Base-by-base conservation (phyloP, 2,797 vertebrate genomes). In the Hephaestus fuliginosus region DNA sequence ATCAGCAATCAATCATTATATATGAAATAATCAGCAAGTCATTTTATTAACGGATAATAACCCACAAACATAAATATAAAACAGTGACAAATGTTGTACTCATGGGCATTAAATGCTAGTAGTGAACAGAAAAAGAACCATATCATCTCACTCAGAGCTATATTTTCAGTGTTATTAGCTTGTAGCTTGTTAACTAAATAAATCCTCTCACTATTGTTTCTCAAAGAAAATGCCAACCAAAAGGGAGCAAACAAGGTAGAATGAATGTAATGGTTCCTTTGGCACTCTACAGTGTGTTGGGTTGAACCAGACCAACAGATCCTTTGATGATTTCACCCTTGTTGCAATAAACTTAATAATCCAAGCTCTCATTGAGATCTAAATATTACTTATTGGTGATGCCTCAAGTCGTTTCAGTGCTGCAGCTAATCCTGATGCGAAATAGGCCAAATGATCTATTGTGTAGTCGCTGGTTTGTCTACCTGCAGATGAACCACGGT, bases 161-260 rank as follows among this genome's bases (percentile, higher is more conserved):
- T 57, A 28, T 74, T 4, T 4, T 36, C 33, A 36, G 7, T 2
- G 7, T 53, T 20, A 72, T 76, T 74, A 76, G 51, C 20, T 73
- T 51, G 55, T 65, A 56, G 74, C n/a, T 65, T 58, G 49, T 64
- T 72, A 63, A 25, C 28, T 68, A 69, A 68, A 60, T 70, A 25
- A 39, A 25, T 39, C n/a, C 18, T 44, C 60, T 61, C 1, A 1
- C 48, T 60, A 30, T 67, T 39, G 11, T 12, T 64, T 71, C 12
- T 55, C 28, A 44, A 20, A 49, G 41, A 67, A 68, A 64, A 79
- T 64, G 61, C n/a, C 61, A 73, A 39, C 52, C 9, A 76, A 67
- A 76, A 49, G 14, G 43, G 7, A 43, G 14, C 48, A 49, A 20
- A 52, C 5, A 14, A 43, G 39, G 30, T 18, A 44, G 53, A 12